Conservation (phyloP, 2,888 invertebrate species). For the Epinotia brunnichana region DNA sequence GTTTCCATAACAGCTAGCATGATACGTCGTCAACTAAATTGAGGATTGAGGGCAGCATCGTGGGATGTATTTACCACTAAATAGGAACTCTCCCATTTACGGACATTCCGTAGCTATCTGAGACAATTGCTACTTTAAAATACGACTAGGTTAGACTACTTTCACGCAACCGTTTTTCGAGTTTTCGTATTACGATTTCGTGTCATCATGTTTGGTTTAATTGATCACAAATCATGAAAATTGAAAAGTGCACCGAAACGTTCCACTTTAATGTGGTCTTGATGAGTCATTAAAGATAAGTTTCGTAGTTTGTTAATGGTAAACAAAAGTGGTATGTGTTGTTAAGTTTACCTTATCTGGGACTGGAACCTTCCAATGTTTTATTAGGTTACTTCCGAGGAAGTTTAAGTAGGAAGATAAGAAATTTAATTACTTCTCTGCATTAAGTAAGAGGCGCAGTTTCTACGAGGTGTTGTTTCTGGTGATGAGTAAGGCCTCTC, state of each 20-base stretch:
- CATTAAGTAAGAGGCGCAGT: background rate
- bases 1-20: background rate
- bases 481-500: no score
- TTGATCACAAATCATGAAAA: no score
- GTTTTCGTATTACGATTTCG: no score
- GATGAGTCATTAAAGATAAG: conserved; percentile 18
- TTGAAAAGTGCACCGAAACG: no score
- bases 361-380: background rate
- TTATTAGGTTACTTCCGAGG: conserved; percentile 14
- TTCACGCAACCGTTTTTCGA: background rate
- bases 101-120: conserved; percentile 24
- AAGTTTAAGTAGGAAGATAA: background rate
- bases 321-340: conserved; percentile 26
- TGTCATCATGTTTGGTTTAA: no score
- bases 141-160: background rate
- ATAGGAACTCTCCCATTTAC: conserved; percentile 34
- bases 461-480: no score
- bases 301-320: conserved; percentile 7
- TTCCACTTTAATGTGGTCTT: background rate
- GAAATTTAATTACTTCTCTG: background rate
- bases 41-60: background rate
- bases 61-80: conserved; percentile 36
- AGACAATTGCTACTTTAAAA: conserved; percentile 17
- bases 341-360: conserved; percentile 26
- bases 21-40: conserved; percentile 14